phyloP scores from a whole-genome alignment of 2,113 vertebrate species.

The Megaleporinus macrocephalus region DNA sequence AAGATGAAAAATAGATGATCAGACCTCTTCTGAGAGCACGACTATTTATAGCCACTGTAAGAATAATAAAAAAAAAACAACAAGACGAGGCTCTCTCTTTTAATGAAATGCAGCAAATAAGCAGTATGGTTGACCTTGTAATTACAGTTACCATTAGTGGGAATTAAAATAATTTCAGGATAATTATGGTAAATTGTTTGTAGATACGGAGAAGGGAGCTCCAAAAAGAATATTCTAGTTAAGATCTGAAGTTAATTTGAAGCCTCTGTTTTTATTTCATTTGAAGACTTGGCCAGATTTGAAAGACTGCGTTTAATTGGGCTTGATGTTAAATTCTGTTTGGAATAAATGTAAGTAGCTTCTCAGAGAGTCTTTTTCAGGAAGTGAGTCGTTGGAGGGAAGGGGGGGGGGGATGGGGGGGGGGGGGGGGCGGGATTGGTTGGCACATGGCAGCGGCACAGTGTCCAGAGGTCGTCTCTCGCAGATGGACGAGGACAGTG shows the following conservation, averaged over 20 bases:
- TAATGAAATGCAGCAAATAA: constrained; percentile 15
- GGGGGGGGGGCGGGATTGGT: neutral
- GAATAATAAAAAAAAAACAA: too few relatives aligned
- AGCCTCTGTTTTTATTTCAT: neutral
- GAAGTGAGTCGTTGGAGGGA: neutral
- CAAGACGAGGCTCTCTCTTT: neutral
- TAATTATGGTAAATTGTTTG: neutral
- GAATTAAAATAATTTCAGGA: neutral
- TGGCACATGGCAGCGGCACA: constrained; percentile 24
- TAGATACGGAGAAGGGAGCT: neutral
- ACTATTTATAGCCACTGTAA: constrained; percentile 1
- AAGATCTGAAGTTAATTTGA: constrained; percentile 1
- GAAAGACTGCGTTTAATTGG: constrained; percentile 31
- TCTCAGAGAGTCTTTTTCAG: neutral
- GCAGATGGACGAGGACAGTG: constrained; percentile 50
- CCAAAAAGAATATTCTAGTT: constrained; percentile 26
- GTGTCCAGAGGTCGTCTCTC: constrained; percentile 26
- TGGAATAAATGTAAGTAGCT: constrained; percentile 14
- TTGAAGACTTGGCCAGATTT: constrained; percentile 20
- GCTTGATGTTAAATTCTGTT: constrained; percentile 28
- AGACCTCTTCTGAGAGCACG: neutral
- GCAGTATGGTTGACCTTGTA: neutral
- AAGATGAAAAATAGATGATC: constrained; percentile 1
- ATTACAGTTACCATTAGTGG: neutral
- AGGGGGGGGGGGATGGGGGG: neutral